phyloP scores from a whole-genome alignment of 2,113 vertebrate genomes.

The Scortum barcoo region DNA sequence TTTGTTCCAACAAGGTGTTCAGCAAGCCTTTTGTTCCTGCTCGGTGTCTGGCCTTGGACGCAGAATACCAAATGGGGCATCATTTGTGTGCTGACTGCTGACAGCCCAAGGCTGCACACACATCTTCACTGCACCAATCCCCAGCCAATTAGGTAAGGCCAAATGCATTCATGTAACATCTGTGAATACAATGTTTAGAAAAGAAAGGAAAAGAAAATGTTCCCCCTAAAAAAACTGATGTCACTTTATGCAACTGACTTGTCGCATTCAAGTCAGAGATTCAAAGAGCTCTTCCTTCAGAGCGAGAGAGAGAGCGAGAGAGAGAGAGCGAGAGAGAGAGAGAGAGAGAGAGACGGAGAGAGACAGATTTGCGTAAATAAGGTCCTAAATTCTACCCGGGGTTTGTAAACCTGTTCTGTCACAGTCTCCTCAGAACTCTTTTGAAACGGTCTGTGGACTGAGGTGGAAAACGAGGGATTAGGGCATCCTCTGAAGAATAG shows the following conservation, averaged over 20 bases:
- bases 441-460: slow-evolving; percentile 66
- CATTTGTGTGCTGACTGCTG: slow-evolving; percentile 75
- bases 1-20: slow-evolving; percentile 81
- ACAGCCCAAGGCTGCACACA: slow-evolving; percentile 75
- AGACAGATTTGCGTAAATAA: slow-evolving; percentile 25
- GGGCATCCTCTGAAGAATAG: slow-evolving; percentile 62
- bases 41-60: slow-evolving; percentile 74
- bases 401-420: slow-evolving; percentile 55
- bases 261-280: slow-evolving; percentile 36
- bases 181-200: slow-evolving; percentile 60
- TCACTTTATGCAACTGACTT: slow-evolving; percentile 22
- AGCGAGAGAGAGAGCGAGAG: background rate
- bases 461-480: slow-evolving; percentile 74
- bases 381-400: slow-evolving; percentile 40
- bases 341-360: slow-evolving; percentile 15
- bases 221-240: slow-evolving; percentile 12
- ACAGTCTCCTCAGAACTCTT: slow-evolving; percentile 52
- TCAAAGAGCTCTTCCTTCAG: slow-evolving; percentile 40
- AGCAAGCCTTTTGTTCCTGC: slow-evolving; percentile 74
- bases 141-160: slow-evolving; percentile 73
- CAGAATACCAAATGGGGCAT: slow-evolving; percentile 75
- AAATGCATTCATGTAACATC: slow-evolving; percentile 70
- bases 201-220: slow-evolving; percentile 47
- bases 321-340: slow-evolving; percentile 21
- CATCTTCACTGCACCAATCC: slow-evolving; percentile 60